Evolutionary conservation across 2,888 invertebrate species (phyloP).

Genomic region (Bembecia ichneumoniformis): DNA sequence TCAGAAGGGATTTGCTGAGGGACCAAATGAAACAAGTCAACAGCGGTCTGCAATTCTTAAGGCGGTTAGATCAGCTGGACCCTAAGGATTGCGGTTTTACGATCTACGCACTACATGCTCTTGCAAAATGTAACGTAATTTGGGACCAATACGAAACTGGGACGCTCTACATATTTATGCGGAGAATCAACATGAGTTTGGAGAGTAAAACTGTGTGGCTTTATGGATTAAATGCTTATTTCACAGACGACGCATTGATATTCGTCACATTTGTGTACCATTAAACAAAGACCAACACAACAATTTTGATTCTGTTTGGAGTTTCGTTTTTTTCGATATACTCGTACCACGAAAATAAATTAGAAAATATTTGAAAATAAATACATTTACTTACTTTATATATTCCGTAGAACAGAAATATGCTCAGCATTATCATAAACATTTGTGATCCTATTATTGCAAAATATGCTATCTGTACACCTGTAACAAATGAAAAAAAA

Average conservation of each 20-base stretch:
- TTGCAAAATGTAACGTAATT: not conserved
- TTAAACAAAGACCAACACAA: too few relatives aligned
- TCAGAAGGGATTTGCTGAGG: conserved; percentile 16
- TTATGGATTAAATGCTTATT: too few relatives aligned
- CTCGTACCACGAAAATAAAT: too few relatives aligned
- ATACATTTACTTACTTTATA: conserved; percentile 76
- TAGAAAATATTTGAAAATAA: too few relatives aligned
- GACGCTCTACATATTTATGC: too few relatives aligned
- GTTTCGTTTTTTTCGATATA: too few relatives aligned
- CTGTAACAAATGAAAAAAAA: conserved; percentile 67
- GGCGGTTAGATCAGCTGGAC: not conserved
- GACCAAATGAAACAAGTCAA: conserved; percentile 16
- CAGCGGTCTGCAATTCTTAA: conserved; percentile 5
- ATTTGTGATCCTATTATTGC: conserved; percentile 85
- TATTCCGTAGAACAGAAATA: conserved; percentile 80
- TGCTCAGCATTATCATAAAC: conserved; percentile 81
- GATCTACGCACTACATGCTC: not conserved
- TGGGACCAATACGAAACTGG: too few relatives aligned
- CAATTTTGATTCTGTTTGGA: too few relatives aligned
- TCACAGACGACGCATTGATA: too few relatives aligned
- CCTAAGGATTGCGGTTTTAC: conserved; percentile 1
- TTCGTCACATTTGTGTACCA: too few relatives aligned
- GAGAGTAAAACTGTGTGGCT: too few relatives aligned
- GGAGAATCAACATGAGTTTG: too few relatives aligned
- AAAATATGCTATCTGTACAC: conserved; percentile 85